These are phyloP conservation scores for Drosophila aldrichi DNA, from an alignment of 2,888 invertebrate genomes.

Conservation along the genomic window DNA sequence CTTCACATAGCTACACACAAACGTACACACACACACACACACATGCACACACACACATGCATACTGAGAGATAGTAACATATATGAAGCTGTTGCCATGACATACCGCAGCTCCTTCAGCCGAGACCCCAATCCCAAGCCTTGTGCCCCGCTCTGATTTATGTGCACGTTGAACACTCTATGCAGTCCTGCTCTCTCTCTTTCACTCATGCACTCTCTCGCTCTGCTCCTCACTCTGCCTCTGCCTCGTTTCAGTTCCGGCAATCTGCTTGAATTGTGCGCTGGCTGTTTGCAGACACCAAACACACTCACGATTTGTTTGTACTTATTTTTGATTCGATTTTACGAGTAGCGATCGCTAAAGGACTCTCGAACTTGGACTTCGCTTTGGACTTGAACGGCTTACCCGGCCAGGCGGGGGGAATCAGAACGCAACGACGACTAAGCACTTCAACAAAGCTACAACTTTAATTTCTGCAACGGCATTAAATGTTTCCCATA, in stretches of 20 bases:
- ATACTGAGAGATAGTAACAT: slow-evolving; percentile 1
- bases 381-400: slow-evolving; percentile 7
- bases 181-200: slow-evolving; percentile 10
- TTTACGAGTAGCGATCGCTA: slow-evolving; percentile 40
- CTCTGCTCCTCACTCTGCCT: background rate
- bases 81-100: slow-evolving; percentile 53
- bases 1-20: slow-evolving; percentile 24
- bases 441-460: slow-evolving; percentile 9
- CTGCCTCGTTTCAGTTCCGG: slow-evolving; percentile 25
- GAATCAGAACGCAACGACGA: background rate
- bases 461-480: background rate
- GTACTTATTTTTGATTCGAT: slow-evolving; percentile 68
- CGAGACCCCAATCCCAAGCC: slow-evolving; percentile 4
- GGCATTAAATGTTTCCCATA: background rate
- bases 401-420: background rate
- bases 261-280: slow-evolving; percentile 62
- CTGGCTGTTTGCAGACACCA: slow-evolving; percentile 50
- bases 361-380: slow-evolving; percentile 29
- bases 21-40: background rate
- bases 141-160: slow-evolving; percentile 61
- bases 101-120: slow-evolving; percentile 41
- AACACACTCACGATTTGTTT: slow-evolving; percentile 74
- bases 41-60: background rate
- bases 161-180: slow-evolving; percentile 55
- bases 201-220: background rate